These are phyloP conservation scores for Carlito syrichta DNA, from an alignment of 2,113 vertebrate genomes.

Conservation along the genomic window DNA sequence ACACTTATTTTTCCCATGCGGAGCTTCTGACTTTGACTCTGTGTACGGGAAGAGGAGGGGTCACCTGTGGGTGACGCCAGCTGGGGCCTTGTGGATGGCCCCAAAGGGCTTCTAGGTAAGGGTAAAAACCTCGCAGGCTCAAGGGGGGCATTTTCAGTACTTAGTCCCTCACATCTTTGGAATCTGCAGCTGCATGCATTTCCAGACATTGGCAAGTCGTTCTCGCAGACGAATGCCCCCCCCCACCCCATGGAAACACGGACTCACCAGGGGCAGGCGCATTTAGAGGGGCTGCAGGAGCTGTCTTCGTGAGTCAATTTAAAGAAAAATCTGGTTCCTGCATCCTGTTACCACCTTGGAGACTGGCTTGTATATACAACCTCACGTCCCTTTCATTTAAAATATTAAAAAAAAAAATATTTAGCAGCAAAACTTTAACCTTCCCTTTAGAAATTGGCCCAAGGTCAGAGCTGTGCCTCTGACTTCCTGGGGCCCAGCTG, in stretches of 20 bases:
- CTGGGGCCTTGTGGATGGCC: accelerated
- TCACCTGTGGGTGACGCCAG: neutral
- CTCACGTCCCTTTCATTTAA: slow-evolving; percentile 53
- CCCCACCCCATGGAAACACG: no score
- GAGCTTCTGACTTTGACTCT: neutral
- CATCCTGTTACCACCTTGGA: slow-evolving; percentile 49
- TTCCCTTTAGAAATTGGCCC: slow-evolving; percentile 75
- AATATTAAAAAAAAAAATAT: neutral
- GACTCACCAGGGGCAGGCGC: neutral
- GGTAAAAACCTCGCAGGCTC: neutral
- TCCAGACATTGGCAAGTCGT: neutral
- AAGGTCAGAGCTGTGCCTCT: slow-evolving; percentile 76
- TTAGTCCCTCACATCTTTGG: neutral
- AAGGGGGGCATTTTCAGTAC: slow-evolving; percentile 24
- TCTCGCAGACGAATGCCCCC: neutral
- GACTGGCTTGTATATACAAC: neutral
- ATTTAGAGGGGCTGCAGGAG: neutral
- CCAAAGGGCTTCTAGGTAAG: neutral
- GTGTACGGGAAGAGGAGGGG: neutral
- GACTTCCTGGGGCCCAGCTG: slow-evolving; percentile 79
- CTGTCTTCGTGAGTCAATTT: slow-evolving; percentile 45
- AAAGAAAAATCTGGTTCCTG: slow-evolving; percentile 44
- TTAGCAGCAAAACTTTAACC: slow-evolving; percentile 75
- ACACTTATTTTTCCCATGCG: neutral
- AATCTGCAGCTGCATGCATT: slow-evolving; percentile 24